These are phyloP conservation scores for Melanostoma mellinum DNA, from an alignment of 2,888 invertebrate species.

Conservation along the genomic window DNA sequence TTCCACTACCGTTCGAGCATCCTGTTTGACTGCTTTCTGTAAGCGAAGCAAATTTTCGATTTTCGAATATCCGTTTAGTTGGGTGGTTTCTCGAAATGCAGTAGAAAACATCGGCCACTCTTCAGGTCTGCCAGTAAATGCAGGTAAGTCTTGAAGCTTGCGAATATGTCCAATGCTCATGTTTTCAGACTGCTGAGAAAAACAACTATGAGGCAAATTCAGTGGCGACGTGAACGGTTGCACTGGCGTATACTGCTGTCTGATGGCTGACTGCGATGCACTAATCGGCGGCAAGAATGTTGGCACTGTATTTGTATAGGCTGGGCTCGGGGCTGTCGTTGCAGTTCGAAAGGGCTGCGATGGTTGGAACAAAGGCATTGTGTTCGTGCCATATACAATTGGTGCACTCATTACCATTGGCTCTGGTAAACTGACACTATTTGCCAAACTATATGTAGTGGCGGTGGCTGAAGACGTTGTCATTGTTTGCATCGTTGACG, in stretches of 20 bases:
- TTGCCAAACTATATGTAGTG: background rate
- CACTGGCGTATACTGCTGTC: constrained; percentile 14
- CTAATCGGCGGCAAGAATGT: constrained; percentile 31
- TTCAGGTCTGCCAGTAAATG: constrained; percentile 41
- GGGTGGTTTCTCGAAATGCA: too few relatives aligned
- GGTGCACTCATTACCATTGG: too few relatives aligned
- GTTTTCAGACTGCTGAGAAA: constrained; percentile 23
- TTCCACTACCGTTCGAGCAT: constrained; percentile 26
- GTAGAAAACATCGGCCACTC: constrained; percentile 35
- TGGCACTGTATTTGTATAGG: constrained; percentile 30
- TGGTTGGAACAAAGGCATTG: constrained; percentile 6
- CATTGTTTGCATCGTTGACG: constrained; percentile 18
- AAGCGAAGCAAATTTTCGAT: constrained; percentile 46
- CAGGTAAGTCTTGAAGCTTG: constrained; percentile 25
- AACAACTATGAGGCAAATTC: constrained; percentile 23
- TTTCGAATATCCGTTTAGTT: constrained; percentile 18
- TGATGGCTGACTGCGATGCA: constrained; percentile 18
- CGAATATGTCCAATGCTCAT: constrained; percentile 5
- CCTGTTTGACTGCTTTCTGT: constrained; percentile 27
- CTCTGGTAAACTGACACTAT: too few relatives aligned
- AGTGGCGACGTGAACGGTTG: constrained; percentile 6
- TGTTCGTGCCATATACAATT: too few relatives aligned
- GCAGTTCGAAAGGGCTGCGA: background rate
- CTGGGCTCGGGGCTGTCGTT: constrained; percentile 18
- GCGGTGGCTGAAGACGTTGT: background rate